phyloP scores from a whole-genome alignment of 2,888 invertebrate species.

The Cosmorhoe ocellata region DNA sequence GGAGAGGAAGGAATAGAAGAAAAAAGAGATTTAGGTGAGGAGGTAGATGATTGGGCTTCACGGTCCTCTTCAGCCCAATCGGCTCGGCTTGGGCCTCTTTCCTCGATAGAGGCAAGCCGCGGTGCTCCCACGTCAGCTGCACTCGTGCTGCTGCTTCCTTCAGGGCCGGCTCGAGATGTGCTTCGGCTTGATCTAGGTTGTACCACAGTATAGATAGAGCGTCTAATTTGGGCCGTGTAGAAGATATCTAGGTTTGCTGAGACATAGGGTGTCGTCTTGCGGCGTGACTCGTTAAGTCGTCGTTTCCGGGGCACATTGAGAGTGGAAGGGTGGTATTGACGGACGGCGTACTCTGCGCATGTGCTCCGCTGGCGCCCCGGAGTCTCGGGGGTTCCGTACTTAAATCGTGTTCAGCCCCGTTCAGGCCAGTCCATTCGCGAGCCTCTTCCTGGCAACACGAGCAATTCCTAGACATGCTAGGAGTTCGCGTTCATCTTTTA shows the following conservation, averaged over 20 bases:
- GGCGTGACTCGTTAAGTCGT: slow-evolving; percentile 73
- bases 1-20: too few species aligned
- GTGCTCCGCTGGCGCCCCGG: slow-evolving; percentile 72
- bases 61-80: too few species aligned
- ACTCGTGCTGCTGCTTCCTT: too few species aligned
- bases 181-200: too few species aligned
- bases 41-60: too few species aligned
- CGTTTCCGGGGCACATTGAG: slow-evolving; percentile 76
- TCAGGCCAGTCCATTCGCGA: slow-evolving; percentile 66
- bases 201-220: too few species aligned
- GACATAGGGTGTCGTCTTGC: slow-evolving; percentile 63
- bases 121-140: too few species aligned
- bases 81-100: too few species aligned
- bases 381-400: slow-evolving; percentile 73
- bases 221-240: slow-evolving; percentile 27
- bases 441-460: slow-evolving; percentile 55
- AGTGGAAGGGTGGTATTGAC: slow-evolving; percentile 76
- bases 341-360: slow-evolving; percentile 69
- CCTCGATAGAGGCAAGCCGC: too few species aligned
- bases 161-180: too few species aligned
- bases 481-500: slow-evolving; percentile 34
- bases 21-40: too few species aligned
- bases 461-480: slow-evolving; percentile 21
- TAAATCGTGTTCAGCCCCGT: slow-evolving; percentile 62
- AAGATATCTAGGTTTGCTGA: slow-evolving; percentile 43